These are phyloP conservation scores for Melinaea menophilus DNA, from an alignment of 2,888 invertebrate species.

Conservation along the genomic window DNA sequence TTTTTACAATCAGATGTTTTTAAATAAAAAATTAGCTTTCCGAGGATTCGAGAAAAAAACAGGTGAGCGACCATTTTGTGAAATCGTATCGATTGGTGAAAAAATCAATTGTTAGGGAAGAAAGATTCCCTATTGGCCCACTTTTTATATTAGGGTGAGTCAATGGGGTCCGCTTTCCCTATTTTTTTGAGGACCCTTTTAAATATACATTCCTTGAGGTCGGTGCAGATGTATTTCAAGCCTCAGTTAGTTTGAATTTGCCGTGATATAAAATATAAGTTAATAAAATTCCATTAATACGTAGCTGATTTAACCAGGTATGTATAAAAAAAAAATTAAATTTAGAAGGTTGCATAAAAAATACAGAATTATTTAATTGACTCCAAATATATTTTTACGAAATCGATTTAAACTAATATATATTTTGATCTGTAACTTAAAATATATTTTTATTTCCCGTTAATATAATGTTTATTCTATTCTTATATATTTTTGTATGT, in stretches of 20 bases:
- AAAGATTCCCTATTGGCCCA: slow-evolving; percentile 71
- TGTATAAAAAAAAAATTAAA: too few species aligned
- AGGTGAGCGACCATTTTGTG: slow-evolving; percentile 62
- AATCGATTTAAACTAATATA: too few species aligned
- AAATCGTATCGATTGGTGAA: slow-evolving; percentile 71
- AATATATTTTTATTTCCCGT: too few species aligned
- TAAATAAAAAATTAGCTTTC: not conserved
- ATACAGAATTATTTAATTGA: too few species aligned
- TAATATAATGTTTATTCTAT: too few species aligned
- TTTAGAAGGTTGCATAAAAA: too few species aligned
- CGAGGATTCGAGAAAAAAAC: slow-evolving; percentile 25
- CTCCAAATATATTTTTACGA: too few species aligned
- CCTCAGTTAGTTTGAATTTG: slow-evolving; percentile 1
- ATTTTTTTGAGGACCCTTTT: slow-evolving; percentile 60
- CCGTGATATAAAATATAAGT: not conserved
- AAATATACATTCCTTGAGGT: slow-evolving; percentile 55
- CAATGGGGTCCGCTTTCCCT: slow-evolving; percentile 66
- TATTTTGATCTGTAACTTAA: too few species aligned
- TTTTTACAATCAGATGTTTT: not conserved
- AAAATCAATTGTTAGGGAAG: slow-evolving; percentile 66
- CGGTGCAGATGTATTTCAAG: slow-evolving; percentile 38
- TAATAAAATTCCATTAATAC: not conserved
- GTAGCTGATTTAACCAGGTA: too few species aligned
- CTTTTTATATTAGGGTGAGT: slow-evolving; percentile 68
- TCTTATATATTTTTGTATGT: too few species aligned